Base-by-base conservation (phyloP, 2,113 vertebrate species). In the Azemiops feae region DNA sequence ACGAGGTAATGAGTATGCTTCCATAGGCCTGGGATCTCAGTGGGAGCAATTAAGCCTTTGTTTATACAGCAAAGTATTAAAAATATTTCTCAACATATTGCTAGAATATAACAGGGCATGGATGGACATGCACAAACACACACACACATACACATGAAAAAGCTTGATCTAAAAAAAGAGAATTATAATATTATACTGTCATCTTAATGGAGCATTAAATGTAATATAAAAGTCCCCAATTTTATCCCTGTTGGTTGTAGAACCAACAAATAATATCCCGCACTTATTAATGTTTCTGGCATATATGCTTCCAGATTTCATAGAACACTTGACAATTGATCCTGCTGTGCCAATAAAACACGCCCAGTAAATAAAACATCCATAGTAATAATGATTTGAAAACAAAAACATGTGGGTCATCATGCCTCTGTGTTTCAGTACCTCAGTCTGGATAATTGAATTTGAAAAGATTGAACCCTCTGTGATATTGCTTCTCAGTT, bases 21-120 rank as follows among this genome's bases (percentile, higher is more conserved):
- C 89, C 30, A 1, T 92, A 55, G 93, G 92, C 87, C 60, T 57
- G 55, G 11, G 93, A 57, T 74, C 58, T 91, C 92, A 91, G 50
- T 93, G 91, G 60, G 88, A 96, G 9, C 89, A 96, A 94, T 96
- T 96, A 95, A 54, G 88, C 57, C 0, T 89, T 91, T 95, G 85
- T 92, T 93, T 93, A 94, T 92, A 45, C 27, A 92, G 52, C 23
- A 45, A 27, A 52, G 4, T 39, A 47, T 53, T 90, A 64, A 54
- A 81, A 90, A 69, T 52, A 69, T 74, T 34, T 4, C 87, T 55
- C 88, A 0, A 25, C 0, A 45, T 64, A 27, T 74, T 93, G 60
- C 3, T 86, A 27, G 14, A 89, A 58, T 92, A 54, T 57, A 90
- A 85, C 45, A 85, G 0, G 50, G 16, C n/a, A 45, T 90, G 4